Conservation (phyloP, 2,113 vertebrate species). For the Eretmochelys imbricata region DNA sequence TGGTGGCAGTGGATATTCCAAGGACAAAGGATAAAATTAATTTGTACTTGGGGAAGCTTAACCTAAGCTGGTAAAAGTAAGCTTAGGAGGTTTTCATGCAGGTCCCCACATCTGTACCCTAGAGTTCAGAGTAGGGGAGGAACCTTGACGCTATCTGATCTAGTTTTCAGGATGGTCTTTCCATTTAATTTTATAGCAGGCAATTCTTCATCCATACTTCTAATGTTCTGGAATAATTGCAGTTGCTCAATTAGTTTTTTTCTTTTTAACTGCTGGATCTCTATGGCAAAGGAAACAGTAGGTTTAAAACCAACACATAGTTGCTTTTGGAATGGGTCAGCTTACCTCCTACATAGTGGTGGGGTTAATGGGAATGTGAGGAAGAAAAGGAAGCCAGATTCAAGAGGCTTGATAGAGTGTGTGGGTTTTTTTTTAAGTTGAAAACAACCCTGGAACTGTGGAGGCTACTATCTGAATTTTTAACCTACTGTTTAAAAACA, state of each 20-base stretch:
- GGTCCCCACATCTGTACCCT: too few relatives aligned
- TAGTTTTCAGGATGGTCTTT: neutral
- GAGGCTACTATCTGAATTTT: neutral
- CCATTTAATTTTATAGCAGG: neutral
- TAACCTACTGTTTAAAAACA: neutral
- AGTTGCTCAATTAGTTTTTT: neutral
- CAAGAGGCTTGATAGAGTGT: neutral
- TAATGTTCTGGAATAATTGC: neutral
- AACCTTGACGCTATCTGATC: too few relatives aligned
- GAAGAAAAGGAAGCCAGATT: neutral
- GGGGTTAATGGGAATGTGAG: neutral
- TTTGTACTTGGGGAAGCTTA: too few relatives aligned
- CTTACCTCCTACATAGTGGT: neutral
- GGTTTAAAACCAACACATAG: neutral
- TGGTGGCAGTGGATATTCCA: too few relatives aligned
- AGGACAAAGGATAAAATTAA: too few relatives aligned
- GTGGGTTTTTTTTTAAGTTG: too few relatives aligned
- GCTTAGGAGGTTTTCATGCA: too few relatives aligned
- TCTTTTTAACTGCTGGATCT: neutral
- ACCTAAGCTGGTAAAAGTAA: too few relatives aligned
- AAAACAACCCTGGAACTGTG: too few relatives aligned
- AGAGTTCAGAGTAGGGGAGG: too few relatives aligned
- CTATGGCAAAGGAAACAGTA: neutral
- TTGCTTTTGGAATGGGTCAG: too few relatives aligned
- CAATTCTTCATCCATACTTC: neutral